phyloP scores from a whole-genome alignment of 2,797 vertebrate species.

The Pangasius mekongensis region DNA sequence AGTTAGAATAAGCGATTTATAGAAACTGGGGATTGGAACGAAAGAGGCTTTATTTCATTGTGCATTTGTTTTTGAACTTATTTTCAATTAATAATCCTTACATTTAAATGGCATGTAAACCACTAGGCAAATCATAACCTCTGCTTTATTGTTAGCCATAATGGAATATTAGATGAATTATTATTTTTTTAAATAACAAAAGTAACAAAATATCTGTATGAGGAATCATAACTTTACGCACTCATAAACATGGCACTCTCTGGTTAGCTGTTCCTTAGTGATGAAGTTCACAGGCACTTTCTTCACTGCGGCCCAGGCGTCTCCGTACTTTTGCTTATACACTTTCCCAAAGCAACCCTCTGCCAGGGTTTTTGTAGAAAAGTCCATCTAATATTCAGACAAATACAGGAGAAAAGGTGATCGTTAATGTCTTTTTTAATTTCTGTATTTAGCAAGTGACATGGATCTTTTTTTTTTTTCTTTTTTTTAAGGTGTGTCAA shows the following conservation, averaged over 20 bases:
- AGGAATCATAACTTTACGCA: slow-evolving; percentile 54
- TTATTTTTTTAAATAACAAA: background rate
- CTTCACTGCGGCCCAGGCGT: slow-evolving; percentile 75
- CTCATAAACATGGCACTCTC: slow-evolving; percentile 76
- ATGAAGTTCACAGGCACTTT: slow-evolving; percentile 69
- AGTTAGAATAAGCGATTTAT: background rate
- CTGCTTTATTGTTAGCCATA: background rate
- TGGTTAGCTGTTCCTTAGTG: slow-evolving; percentile 64
- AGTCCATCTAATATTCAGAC: slow-evolving; percentile 67
- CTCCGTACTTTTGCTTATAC: slow-evolving; percentile 73
- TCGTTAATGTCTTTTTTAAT: background rate
- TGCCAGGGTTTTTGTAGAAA: slow-evolving; percentile 71
- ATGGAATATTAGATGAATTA: background rate
- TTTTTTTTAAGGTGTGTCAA: background rate
- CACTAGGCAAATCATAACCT: background rate
- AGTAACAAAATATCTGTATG: background rate
- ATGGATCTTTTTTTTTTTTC: background rate
- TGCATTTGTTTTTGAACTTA: background rate
- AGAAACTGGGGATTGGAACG: background rate
- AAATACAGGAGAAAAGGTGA: background rate
- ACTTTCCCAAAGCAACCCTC: slow-evolving; percentile 76
- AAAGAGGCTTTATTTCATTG: background rate
- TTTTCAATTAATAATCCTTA: background rate
- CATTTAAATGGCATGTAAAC: background rate
- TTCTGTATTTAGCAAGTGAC: background rate